A percentile compares a stretch with the other conserved stretches of the same genome.
Evolutionary conservation across 2,888 invertebrate genomes (phyloP).

Genomic region (Agrotis segetum): DNA sequence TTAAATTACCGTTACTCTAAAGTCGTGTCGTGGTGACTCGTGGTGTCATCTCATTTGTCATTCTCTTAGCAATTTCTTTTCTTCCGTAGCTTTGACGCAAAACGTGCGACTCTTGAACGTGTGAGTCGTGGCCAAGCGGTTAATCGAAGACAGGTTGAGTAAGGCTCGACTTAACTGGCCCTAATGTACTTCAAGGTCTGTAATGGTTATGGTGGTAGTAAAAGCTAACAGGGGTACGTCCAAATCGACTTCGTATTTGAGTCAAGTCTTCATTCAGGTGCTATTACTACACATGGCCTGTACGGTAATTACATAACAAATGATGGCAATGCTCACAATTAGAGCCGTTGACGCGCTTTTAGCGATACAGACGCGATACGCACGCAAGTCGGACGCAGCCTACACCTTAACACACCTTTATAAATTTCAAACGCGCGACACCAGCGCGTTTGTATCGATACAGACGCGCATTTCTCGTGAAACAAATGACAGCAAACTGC

Average conservation of each 20-base stretch:
- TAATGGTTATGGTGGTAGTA: conserved; percentile 24
- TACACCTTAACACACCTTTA: too few species aligned
- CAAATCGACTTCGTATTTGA: not conserved
- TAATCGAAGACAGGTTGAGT: not conserved
- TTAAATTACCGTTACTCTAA: not conserved
- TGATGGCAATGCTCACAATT: not conserved
- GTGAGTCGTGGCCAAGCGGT: not conserved
- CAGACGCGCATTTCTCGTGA: too few species aligned
- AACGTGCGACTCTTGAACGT: not conserved
- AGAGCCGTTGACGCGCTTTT: not conserved
- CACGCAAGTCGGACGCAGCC: too few species aligned
- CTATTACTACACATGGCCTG: not conserved
- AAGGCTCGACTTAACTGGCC: conserved; percentile 13
- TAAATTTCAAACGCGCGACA: too few species aligned
- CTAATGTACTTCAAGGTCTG: conserved; percentile 15
- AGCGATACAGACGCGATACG: too few species aligned
- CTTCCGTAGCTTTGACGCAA: not conserved
- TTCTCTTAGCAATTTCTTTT: not conserved
- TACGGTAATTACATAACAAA: not conserved
- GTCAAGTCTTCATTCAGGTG: not conserved
- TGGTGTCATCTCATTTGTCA: too few species aligned
- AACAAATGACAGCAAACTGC: too few species aligned
- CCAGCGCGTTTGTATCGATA: too few species aligned
- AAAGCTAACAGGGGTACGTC: not conserved
- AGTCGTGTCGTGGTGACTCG: too few species aligned